These are phyloP conservation scores for Sclerodermus sp. DNA, from an alignment of 2,888 invertebrate species.

Conservation along the genomic window DNA sequence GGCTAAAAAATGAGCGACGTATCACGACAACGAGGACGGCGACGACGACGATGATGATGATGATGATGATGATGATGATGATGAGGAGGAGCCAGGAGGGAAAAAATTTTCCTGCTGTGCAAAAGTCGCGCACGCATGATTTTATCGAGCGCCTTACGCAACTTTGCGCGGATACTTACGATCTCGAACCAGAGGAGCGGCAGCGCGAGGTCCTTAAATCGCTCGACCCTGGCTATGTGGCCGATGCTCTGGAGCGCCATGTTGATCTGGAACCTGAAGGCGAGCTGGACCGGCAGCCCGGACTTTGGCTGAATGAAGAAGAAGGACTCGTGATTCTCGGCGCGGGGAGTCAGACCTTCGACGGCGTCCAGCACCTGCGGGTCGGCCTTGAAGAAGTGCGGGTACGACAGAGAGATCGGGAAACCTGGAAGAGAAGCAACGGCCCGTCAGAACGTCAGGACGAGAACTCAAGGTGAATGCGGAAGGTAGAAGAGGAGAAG, in stretches of 20 bases:
- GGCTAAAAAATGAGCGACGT: not conserved
- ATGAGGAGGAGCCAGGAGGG: no score
- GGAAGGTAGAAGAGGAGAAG: no score
- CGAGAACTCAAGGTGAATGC: no score
- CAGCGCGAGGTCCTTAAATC: constrained; percentile 72
- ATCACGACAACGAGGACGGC: no score
- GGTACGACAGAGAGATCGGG: constrained; percentile 85
- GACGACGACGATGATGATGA: no score
- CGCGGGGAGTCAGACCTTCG: constrained; percentile 68
- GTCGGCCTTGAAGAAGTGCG: constrained; percentile 81
- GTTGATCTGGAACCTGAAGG: constrained; percentile 84
- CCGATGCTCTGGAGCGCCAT: constrained; percentile 75
- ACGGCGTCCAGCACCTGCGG: constrained; percentile 66
- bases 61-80: no score
- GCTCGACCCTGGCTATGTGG: constrained; percentile 67
- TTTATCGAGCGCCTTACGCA: no score
- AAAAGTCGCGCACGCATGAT: no score
- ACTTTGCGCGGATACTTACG: constrained; percentile 64
- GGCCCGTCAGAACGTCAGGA: no score
- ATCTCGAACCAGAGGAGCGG: constrained; percentile 90
- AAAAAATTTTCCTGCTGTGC: no score
- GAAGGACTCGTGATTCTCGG: constrained; percentile 67
- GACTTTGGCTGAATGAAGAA: constrained; percentile 81
- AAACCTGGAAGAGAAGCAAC: constrained; percentile 66
- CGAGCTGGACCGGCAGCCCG: constrained; percentile 77